Conservation (phyloP, 2,888 invertebrate species). For the Heteropelma amictum region DNA sequence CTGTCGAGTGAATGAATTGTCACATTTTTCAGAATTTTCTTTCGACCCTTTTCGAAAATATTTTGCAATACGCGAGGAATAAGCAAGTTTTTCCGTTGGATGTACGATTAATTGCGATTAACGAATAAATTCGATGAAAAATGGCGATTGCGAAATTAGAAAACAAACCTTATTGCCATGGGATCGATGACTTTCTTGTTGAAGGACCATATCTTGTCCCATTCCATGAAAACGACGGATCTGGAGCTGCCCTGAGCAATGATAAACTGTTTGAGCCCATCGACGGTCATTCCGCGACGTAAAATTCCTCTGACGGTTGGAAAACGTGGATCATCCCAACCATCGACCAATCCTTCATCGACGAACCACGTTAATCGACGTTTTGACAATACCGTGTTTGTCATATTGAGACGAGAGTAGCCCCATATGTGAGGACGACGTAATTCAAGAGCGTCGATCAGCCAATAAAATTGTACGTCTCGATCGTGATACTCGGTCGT, state of each 20-base stretch:
- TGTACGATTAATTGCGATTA: no score
- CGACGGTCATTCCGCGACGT: conserved; percentile 97
- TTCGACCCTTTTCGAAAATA: no score
- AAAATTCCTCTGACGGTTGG: conserved; percentile 98
- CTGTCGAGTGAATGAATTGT: conserved; percentile 75
- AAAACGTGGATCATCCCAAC: conserved; percentile 99
- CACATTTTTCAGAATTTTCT: no score
- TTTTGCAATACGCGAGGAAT: no score
- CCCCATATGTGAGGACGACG: conserved; percentile 97
- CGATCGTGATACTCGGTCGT: conserved; percentile 99
- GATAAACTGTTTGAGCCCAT: conserved; percentile 97
- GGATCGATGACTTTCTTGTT: conserved; percentile 99
- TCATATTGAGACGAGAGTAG: conserved; percentile 96
- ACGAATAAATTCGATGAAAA: no score
- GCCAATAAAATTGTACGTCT: conserved; percentile 99
- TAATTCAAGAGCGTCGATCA: conserved; percentile 91
- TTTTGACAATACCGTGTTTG: conserved; percentile 98
- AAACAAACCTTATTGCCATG: conserved; percentile 84
- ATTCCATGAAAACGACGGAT: conserved; percentile 99
- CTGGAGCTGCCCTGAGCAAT: conserved; percentile 98
- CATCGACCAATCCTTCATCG: conserved; percentile 94
- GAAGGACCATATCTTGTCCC: conserved; percentile 99
- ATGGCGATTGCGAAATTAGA: no score
- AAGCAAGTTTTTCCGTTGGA: no score
- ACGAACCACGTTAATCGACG: conserved; percentile 99